These are phyloP conservation scores for Podarcis cretensis DNA, from an alignment of 2,113 vertebrate genomes.

Conservation along the genomic window DNA sequence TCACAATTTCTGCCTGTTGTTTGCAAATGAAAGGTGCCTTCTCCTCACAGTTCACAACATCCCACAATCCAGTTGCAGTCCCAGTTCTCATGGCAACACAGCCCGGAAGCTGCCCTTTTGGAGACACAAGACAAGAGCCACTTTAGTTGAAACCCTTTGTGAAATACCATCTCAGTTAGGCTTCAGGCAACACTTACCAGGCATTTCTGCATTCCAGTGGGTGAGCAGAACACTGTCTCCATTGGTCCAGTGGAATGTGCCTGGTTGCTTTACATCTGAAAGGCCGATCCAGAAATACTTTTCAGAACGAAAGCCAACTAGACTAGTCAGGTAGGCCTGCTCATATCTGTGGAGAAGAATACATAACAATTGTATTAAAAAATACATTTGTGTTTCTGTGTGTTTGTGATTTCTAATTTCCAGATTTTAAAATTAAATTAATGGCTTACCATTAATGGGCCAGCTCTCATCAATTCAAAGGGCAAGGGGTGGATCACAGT, in stretches of 20 bases:
- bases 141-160: not conserved
- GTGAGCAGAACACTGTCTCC: constrained; percentile 81
- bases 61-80: constrained; percentile 84
- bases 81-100: constrained; percentile 92
- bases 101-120: constrained; percentile 83
- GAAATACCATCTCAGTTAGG: not conserved
- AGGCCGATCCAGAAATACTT: constrained; percentile 94
- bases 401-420: no score
- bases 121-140: constrained; percentile 24
- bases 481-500: no score
- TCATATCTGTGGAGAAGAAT: constrained; percentile 83
- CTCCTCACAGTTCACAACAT: constrained; percentile 48
- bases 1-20: constrained; percentile 83
- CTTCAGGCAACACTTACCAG: constrained; percentile 76
- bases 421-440: no score
- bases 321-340: constrained; percentile 91
- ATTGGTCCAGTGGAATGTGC: constrained; percentile 82
- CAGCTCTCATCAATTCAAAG: no score
- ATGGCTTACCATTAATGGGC: no score
- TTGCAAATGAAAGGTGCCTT: constrained; percentile 92
- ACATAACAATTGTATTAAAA: not conserved
- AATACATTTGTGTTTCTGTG: no score
- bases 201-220: constrained; percentile 91
- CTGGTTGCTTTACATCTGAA: constrained; percentile 78
- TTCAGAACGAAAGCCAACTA: constrained; percentile 88